Base-by-base conservation (phyloP, 2,888 invertebrate species). In the Drosophila ustulata region DNA sequence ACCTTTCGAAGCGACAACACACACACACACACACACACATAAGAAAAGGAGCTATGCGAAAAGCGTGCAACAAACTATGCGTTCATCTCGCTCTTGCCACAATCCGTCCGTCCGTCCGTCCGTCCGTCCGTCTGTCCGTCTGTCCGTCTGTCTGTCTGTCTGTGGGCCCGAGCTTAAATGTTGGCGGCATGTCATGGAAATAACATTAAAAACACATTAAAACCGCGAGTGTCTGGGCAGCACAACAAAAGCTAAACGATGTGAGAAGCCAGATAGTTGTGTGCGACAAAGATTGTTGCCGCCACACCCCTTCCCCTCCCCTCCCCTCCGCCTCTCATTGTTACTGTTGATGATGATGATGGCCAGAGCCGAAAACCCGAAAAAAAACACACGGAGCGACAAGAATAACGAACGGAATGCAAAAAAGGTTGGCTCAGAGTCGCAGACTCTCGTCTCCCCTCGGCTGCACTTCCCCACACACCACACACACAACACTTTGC, bases 191-290 rank as follows among this genome's bases (percentile, higher is more conserved):
- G 87, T 75, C 88, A 88, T 81, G 89, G 78, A 89, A 87, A 89
- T 89, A 87, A 87, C 87, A 87, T 87, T 87, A 87, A 87, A 87
- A 87, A 87, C 87, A 89, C 87, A 87, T 87, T 87, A 87, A 89
- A 85, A 88, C 79, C 86, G 87, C 83, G 78, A 88, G 83, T 88
- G 85, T 84, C 82, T 85, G 81, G 74, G 77, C 86, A 76, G 71
- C 75, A 73, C 67, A 78, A 78, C 79, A 82, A 85, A 82, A 78
- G 85, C 86, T 71, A 83, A 88, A 81, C 89, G 88, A 88, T 88
- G 88, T 89, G 88, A 89, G 86, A 80, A 82, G 75, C 69, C 73
- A 78, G 75, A 81, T 78, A 84, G 71, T 72, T 59, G 59, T 65
- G 65, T 73, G 78, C 76, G 75, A 76, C 75, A 76, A 76, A 76